Evolutionary conservation across 1,140 invertebrate species (phyloP).

Genomic region (Pseudomyrmex concolor): DNA sequence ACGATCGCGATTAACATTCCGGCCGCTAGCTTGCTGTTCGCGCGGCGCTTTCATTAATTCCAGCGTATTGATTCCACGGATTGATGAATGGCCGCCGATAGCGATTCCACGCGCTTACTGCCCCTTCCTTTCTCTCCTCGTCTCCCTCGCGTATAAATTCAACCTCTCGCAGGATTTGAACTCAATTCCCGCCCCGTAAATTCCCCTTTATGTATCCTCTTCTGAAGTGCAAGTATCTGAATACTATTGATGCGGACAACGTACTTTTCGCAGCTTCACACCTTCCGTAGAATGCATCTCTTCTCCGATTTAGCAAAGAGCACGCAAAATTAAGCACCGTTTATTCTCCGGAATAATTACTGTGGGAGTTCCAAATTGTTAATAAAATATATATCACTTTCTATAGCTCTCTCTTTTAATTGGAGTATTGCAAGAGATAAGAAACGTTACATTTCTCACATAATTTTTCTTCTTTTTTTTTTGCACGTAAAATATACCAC

Average conservation of each 20-base stretch:
- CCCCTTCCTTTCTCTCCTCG: conserved; percentile 69
- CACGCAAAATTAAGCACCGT: conserved; percentile 10
- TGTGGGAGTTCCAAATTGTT: background rate
- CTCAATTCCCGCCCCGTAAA: conserved; percentile 77
- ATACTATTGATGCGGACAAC: conserved; percentile 27
- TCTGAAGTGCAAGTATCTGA: conserved; percentile 50
- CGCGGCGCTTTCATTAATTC: conserved; percentile 86
- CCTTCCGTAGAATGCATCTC: conserved; percentile 19
- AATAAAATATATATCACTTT: background rate
- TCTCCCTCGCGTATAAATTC: conserved; percentile 79
- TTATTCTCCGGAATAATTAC: background rate
- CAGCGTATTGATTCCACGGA: conserved; percentile 85
- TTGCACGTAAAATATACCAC: background rate
- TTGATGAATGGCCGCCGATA: conserved; percentile 86
- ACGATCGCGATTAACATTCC: conserved; percentile 86
- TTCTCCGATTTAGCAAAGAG: background rate
- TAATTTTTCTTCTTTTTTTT: no score
- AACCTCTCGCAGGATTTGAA: conserved; percentile 78
- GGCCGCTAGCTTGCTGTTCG: conserved; percentile 85
- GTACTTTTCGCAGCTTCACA: conserved; percentile 20
- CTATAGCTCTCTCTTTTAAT: background rate
- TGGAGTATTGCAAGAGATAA: background rate
- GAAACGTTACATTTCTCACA: background rate
- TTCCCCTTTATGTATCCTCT: conserved; percentile 65
- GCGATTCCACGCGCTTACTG: conserved; percentile 83